Evolutionary conservation across 2,888 invertebrate genomes (phyloP).

Genomic region (Gordius sp.): DNA sequence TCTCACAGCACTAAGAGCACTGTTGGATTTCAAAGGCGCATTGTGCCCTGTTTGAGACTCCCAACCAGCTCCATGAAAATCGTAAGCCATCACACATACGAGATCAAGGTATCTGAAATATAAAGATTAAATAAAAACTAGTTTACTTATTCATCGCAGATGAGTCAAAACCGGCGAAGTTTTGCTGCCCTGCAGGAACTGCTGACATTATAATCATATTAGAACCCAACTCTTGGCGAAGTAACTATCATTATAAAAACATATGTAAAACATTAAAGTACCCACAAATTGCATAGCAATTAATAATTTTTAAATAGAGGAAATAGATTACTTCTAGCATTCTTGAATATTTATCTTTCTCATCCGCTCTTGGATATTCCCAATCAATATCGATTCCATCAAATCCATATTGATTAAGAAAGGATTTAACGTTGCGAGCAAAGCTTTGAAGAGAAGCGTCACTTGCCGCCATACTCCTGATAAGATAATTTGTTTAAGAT

Average conservation of each 20-base stretch:
- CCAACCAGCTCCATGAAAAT: not conserved
- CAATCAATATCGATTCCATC: not conserved
- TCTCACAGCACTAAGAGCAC: too few species aligned
- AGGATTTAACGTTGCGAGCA: not conserved
- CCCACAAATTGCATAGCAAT: not conserved
- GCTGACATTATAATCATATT: not conserved
- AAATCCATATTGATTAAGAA: not conserved
- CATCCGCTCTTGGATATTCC: not conserved
- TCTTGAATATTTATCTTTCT: not conserved
- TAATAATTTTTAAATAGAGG: not conserved
- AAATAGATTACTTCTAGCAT: not conserved
- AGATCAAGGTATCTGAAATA: conserved; percentile 9
- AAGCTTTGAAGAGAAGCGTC: too few species aligned
- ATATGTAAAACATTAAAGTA: too few species aligned
- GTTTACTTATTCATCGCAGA: not conserved
- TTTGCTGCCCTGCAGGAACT: conserved; percentile 7
- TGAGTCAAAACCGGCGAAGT: not conserved
- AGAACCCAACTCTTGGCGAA: not conserved
- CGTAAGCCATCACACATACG: conserved; percentile 8
- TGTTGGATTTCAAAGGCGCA: not conserved
- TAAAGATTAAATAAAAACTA: not conserved
- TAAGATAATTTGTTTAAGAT: too few species aligned
- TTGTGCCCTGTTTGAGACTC: conserved; percentile 13
- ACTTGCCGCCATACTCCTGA: too few species aligned
- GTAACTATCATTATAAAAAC: not conserved